Percentiles rank a stretch among this genome's conserved stretches.
Conservation (phyloP, 30 jellyfish, hydroid and myxozoan species). For the Aurelia aurita region DNA sequence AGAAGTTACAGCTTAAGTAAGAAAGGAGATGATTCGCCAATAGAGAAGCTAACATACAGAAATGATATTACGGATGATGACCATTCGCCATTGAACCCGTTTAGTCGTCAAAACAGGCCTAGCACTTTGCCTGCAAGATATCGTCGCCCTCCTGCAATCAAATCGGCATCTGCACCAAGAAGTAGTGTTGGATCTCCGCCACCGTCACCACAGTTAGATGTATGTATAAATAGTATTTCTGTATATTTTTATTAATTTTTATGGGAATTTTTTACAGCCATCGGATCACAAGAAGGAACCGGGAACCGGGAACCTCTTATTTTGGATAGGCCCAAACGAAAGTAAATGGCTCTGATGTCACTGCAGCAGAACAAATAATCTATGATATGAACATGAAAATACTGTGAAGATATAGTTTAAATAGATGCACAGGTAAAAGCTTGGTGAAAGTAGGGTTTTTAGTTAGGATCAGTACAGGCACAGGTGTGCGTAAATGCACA, state of each 20-base stretch:
- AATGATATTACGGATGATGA: conserved; percentile 67
- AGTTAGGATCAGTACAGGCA: no score
- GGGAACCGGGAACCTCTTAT: no score
- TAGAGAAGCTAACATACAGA: conserved; percentile 58
- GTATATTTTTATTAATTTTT: background rate
- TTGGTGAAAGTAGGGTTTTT: no score
- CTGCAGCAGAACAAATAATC: no score
- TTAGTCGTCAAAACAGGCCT: conserved; percentile 65
- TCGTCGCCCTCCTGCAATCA: conserved; percentile 37
- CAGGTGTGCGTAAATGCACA: no score
- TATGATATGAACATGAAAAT: no score
- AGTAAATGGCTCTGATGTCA: no score
- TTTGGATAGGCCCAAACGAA: no score
- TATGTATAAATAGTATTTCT: conserved; percentile 11
- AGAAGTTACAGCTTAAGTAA: conserved; percentile 63
- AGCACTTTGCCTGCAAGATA: conserved; percentile 73
- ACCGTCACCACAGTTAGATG: conserved; percentile 60
- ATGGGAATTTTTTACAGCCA: no score
- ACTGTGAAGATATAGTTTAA: no score
- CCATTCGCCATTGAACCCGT: conserved; percentile 57
- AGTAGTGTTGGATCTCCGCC: background rate
- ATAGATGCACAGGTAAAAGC: no score
- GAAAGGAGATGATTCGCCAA: background rate
- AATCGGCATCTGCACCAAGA: conserved; percentile 62
- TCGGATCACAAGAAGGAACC: no score